Percentiles rank a stretch among this genome's conserved stretches.
Conservation (phyloP, 1,140 invertebrate species). For the Bursaphelenchus mucronatus region DNA sequence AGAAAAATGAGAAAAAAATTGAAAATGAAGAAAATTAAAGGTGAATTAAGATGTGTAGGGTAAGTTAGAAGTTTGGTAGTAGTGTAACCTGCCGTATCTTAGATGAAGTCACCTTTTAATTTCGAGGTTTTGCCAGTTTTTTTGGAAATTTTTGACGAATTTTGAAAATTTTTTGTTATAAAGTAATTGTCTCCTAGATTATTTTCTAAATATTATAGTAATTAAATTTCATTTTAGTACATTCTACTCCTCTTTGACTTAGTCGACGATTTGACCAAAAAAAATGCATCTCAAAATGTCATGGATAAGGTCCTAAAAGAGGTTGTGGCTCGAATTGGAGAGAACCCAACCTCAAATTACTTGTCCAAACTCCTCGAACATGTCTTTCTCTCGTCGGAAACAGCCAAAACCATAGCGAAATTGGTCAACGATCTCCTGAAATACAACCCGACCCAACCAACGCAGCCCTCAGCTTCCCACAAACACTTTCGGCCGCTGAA, state of each 20-base stretch:
- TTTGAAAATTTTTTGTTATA: neutral
- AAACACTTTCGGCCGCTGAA: neutral
- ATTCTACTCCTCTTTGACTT: conserved; percentile 1
- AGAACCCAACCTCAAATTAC: neutral
- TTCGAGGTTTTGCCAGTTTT: neutral
- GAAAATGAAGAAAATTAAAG: no score
- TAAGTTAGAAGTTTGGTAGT: neutral
- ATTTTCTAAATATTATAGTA: no score
- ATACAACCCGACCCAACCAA: conserved; percentile 20
- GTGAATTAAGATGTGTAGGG: no score
- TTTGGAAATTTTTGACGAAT: neutral
- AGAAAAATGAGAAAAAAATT: no score
- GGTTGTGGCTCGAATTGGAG: conserved; percentile 15
- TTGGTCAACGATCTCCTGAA: conserved; percentile 21
- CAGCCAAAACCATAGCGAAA: conserved; percentile 15
- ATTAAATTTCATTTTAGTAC: conserved; percentile 18
- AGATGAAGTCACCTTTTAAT: neutral
- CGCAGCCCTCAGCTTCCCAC: conserved; percentile 33
- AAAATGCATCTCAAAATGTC: neutral
- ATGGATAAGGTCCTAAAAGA: neutral
- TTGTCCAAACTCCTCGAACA: neutral
- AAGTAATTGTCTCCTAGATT: no score
- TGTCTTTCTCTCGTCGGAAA: neutral
- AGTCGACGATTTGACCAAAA: conserved; percentile 1
- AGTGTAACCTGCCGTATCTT: neutral